Percentiles rank a stretch among this genome's conserved stretches.
Conservation (phyloP, 2,888 invertebrate species). For the Athetis lepigone region DNA sequence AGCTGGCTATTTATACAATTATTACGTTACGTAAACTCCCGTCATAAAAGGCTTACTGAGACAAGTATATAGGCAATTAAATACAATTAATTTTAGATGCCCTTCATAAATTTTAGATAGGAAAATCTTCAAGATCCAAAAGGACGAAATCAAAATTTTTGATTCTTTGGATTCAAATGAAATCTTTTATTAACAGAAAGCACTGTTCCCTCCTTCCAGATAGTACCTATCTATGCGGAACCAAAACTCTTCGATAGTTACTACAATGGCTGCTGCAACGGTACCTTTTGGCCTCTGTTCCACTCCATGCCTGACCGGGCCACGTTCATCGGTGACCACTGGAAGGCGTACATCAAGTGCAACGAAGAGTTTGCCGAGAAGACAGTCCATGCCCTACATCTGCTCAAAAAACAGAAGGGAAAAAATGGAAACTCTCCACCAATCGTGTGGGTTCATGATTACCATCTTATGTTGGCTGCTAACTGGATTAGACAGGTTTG, state of each 20-base stretch:
- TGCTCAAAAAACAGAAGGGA: constrained; percentile 89
- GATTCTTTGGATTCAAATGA: too few relatives aligned
- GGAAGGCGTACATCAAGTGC: constrained; percentile 95
- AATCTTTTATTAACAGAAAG: not conserved
- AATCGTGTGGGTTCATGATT: constrained; percentile 98
- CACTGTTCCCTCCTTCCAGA: constrained; percentile 85
- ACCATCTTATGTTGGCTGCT: constrained; percentile 97
- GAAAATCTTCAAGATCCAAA: not conserved
- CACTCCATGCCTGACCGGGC: constrained; percentile 98
- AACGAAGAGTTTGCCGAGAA: constrained; percentile 96
- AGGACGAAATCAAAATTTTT: too few relatives aligned
- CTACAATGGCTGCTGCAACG: constrained; percentile 98
- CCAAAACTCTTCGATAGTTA: constrained; percentile 95
- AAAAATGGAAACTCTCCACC: constrained; percentile 89
- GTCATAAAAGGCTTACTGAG: constrained; percentile 28
- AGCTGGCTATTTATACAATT: constrained; percentile 12
- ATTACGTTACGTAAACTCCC: constrained; percentile 20
- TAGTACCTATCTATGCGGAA: constrained; percentile 95
- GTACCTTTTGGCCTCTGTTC: constrained; percentile 97
- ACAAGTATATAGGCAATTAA: not conserved
- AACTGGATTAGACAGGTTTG: constrained; percentile 96
- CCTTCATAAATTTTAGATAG: not conserved
- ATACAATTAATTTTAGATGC: too few relatives aligned
- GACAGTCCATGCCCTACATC: constrained; percentile 92
- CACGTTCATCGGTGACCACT: constrained; percentile 95